phyloP scores from a whole-genome alignment of 2,797 vertebrate species.

The Echeneis naucrates region DNA sequence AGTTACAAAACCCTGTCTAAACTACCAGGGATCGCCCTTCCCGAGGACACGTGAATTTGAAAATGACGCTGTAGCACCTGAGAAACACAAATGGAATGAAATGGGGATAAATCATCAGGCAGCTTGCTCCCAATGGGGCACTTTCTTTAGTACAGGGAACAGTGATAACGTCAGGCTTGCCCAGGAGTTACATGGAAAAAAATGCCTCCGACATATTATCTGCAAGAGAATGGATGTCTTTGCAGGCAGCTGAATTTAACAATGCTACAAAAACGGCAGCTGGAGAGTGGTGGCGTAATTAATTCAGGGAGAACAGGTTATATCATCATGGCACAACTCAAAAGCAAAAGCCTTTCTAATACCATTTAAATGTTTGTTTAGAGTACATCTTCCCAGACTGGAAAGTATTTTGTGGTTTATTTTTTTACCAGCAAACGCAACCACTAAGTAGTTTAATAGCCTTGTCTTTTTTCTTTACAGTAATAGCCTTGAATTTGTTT shows the following conservation, averaged over 20 bases:
- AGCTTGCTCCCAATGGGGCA: conserved; percentile 24
- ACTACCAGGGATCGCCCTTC: conserved; percentile 25
- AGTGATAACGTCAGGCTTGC: neutral
- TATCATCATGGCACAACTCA: conserved; percentile 22
- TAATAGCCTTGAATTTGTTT: conserved; percentile 17
- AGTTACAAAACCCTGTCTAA: conserved; percentile 40
- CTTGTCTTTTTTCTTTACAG: conserved; percentile 5
- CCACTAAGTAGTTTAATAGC: conserved; percentile 5
- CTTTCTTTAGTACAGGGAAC: conserved; percentile 8
- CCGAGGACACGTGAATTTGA: conserved; percentile 41
- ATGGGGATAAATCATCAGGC: conserved; percentile 62
- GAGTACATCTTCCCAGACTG: conserved; percentile 8
- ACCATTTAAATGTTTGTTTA: conserved; percentile 49
- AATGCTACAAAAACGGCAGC: conserved; percentile 40
- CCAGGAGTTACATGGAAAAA: conserved; percentile 8
- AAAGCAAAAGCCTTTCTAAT: conserved; percentile 46
- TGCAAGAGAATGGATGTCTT: conserved; percentile 23
- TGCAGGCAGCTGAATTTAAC: conserved; percentile 23
- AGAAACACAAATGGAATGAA: conserved; percentile 54
- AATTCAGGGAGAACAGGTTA: conserved; percentile 38
- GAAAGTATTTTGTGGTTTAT: conserved; percentile 11
- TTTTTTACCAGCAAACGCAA: conserved; percentile 20
- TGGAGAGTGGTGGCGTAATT: conserved; percentile 38
- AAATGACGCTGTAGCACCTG: conserved; percentile 47
- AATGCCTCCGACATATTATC: conserved; percentile 42